These are phyloP conservation scores for Helarctos malayanus DNA, from an alignment of 2,797 vertebrate genomes.

Conservation along the genomic window DNA sequence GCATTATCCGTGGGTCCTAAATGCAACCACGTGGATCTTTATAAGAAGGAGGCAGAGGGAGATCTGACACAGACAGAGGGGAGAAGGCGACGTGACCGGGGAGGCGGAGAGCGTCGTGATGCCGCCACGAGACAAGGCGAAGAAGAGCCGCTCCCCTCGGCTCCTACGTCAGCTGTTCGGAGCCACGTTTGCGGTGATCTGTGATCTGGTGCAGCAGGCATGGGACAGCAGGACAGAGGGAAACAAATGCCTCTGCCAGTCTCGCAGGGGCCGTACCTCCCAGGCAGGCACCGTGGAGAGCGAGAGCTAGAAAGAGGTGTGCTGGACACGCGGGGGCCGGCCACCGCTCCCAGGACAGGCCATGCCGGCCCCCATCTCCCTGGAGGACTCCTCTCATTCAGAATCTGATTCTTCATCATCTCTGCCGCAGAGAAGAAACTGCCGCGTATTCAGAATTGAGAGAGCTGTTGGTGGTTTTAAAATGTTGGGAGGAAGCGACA, in stretches of 20 bases:
- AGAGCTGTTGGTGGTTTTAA: not conserved
- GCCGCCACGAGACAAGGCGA: not conserved
- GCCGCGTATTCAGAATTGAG: not conserved
- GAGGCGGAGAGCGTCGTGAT: not conserved
- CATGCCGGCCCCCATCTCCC: rapidly evolving
- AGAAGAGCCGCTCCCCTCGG: not conserved
- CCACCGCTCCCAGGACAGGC: rapidly evolving
- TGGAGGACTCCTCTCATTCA: rapidly evolving
- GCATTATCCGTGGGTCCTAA: not conserved
- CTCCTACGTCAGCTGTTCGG: rapidly evolving
- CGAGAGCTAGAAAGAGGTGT: too few relatives aligned
- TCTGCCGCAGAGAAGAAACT: not conserved
- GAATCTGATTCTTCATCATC: not conserved
- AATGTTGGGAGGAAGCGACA: not conserved
- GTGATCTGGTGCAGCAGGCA: not conserved
- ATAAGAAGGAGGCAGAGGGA: not conserved
- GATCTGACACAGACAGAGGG: not conserved
- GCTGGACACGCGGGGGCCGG: rapidly evolving
- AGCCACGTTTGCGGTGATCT: not conserved
- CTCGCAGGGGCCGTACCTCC: rapidly evolving
- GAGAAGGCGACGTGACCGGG: not conserved
- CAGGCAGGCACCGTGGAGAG: not conserved
- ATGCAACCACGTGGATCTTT: not conserved
- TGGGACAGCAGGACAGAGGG: too few relatives aligned
- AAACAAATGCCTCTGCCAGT: too few relatives aligned